These are phyloP conservation scores for Lasiurus cinereus DNA, from an alignment of 2,113 vertebrate species.

Conservation along the genomic window DNA sequence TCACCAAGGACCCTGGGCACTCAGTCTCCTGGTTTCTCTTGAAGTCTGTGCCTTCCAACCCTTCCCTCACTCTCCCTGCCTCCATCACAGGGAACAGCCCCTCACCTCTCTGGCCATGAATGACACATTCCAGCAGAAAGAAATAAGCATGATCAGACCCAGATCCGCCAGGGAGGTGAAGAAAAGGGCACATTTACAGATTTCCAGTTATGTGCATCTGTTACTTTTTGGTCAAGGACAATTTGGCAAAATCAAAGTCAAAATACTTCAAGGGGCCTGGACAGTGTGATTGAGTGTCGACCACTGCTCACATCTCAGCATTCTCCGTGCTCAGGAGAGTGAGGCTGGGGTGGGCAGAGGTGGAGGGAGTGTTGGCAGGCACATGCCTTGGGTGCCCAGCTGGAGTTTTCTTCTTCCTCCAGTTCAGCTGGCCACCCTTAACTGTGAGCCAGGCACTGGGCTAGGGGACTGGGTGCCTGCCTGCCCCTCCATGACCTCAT, in stretches of 20 bases:
- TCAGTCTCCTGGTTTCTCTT: neutral
- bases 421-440: neutral
- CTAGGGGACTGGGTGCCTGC: neutral
- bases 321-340: neutral
- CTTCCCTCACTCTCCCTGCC: fast-evolving
- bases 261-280: neutral
- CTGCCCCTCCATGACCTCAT: neutral
- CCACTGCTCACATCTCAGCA: neutral
- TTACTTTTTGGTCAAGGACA: neutral
- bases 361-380: neutral
- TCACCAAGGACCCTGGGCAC: neutral
- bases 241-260: slow-evolving; percentile 5
- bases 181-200: neutral
- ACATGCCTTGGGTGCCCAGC: neutral
- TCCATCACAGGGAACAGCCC: neutral
- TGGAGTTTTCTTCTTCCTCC: neutral
- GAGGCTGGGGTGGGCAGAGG: neutral
- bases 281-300: no score
- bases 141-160: neutral
- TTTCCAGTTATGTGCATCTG: neutral
- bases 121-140: neutral
- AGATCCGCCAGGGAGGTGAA: neutral
- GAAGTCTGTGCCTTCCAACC: neutral
- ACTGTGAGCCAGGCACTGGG: neutral
- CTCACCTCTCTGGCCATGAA: neutral